A percentile compares a stretch with the other conserved stretches of the same genome.
phyloP scores from a whole-genome alignment of 2,797 vertebrate genomes.

The Sparus aurata region DNA sequence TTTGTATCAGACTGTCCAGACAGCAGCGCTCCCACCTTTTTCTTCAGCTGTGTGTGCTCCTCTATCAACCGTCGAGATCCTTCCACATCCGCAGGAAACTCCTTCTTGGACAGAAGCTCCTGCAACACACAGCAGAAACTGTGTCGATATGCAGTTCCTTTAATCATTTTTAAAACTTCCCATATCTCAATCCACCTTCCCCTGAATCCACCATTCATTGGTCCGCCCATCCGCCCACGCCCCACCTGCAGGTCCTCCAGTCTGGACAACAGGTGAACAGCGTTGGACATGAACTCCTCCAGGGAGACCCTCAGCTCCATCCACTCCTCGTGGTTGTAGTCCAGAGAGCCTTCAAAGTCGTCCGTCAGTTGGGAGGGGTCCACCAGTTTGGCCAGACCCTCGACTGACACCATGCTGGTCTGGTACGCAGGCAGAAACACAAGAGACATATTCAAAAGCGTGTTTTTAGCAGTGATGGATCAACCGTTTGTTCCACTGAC shows the following conservation, averaged over 20 bases:
- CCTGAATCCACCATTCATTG: not conserved
- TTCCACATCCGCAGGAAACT: constrained; percentile 97
- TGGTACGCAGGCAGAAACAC: constrained; percentile 64
- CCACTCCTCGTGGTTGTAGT: constrained; percentile 99
- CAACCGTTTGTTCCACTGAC: not conserved
- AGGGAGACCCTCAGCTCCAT: constrained; percentile 94
- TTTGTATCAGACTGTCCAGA: not conserved
- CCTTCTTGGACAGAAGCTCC: constrained; percentile 96
- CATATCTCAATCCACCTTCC: not conserved
- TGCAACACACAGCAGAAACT: constrained; percentile 55
- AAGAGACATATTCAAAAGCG: not conserved
- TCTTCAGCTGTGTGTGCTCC: constrained; percentile 97
- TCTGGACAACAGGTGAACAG: constrained; percentile 93
- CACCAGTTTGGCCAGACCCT: constrained; percentile 96
- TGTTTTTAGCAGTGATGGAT: not conserved
- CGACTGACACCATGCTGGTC: constrained; percentile 99
- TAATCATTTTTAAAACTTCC: not conserved
- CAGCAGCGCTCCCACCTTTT: constrained; percentile 84
- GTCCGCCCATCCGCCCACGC: not conserved
- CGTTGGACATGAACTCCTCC: constrained; percentile 97
- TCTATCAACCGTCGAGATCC: constrained; percentile 95
- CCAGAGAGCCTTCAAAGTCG: constrained; percentile 98
- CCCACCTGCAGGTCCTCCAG: constrained; percentile 93
- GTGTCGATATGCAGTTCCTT: not conserved
- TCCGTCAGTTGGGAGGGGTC: constrained; percentile 98